Evolutionary conservation across 2,797 vertebrate species (phyloP).

Genomic region (Crenuchus spilurus): DNA sequence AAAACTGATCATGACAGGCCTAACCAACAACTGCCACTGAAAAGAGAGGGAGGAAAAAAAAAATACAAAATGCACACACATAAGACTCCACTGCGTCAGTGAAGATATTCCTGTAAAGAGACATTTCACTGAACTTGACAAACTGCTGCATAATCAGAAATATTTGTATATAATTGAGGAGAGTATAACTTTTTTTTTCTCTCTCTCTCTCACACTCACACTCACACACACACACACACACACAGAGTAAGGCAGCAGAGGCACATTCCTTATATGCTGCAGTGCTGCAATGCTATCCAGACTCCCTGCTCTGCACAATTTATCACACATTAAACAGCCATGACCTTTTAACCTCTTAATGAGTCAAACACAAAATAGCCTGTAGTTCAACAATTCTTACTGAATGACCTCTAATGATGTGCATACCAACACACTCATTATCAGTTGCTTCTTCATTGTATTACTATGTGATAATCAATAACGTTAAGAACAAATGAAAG

Average conservation of each 20-base stretch:
- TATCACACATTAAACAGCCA: too few relatives aligned
- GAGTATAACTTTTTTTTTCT: neutral
- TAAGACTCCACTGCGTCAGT: neutral
- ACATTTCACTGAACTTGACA: constrained; percentile 13
- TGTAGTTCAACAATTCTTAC: constrained; percentile 1
- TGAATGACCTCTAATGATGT: neutral
- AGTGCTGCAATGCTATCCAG: neutral
- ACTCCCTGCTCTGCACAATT: constrained; percentile 8
- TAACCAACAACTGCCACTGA: too few relatives aligned
- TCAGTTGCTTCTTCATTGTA: too few relatives aligned
- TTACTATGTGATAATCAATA: too few relatives aligned
- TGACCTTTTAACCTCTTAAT: neutral
- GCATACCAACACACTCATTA: too few relatives aligned
- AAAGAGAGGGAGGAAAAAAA: neutral
- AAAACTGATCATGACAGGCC: too few relatives aligned
- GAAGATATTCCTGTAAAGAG: neutral
- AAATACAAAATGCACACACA: neutral
- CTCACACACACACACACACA: neutral
- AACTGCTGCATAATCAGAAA: constrained; percentile 40
- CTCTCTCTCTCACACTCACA: neutral
- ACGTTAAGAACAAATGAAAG: too few relatives aligned
- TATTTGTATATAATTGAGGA: neutral
- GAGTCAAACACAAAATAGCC: neutral
- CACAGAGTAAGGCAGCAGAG: too few relatives aligned
- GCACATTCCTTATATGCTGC: neutral